A percentile compares a stretch with the other conserved stretches of the same genome.
phyloP scores from a whole-genome alignment of 1,140 invertebrate species.

The Caenorhabditis briggsae region DNA sequence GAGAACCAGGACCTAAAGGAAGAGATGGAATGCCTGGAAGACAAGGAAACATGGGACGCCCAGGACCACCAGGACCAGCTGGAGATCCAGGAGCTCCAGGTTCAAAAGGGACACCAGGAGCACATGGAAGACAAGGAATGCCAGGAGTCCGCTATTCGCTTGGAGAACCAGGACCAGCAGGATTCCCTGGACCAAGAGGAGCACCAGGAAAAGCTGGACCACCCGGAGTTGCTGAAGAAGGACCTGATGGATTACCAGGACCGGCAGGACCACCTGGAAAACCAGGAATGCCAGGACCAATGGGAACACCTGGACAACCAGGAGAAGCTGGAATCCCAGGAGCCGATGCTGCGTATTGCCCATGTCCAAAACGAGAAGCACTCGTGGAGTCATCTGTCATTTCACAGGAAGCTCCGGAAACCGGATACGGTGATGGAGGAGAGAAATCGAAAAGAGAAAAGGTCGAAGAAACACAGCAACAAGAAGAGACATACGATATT shows the following conservation, averaged over 20 bases:
- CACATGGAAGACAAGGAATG: slow-evolving; percentile 50
- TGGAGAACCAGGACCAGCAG: slow-evolving; percentile 43
- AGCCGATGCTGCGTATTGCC: slow-evolving; percentile 48
- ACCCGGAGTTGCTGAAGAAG: slow-evolving; percentile 60
- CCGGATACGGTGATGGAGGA: slow-evolving; percentile 37
- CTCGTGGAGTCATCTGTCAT: slow-evolving; percentile 35
- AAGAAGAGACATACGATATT: slow-evolving; percentile 26
- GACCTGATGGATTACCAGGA: slow-evolving; percentile 63
- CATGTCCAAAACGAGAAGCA: slow-evolving; percentile 27
- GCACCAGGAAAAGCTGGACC: slow-evolving; percentile 54
- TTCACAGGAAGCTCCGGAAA: slow-evolving; percentile 31
- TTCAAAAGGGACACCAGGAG: slow-evolving; percentile 35
- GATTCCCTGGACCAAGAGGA: slow-evolving; percentile 57
- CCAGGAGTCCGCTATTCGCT: slow-evolving; percentile 54
- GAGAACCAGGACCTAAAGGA: slow-evolving; percentile 39
- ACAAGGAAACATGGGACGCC: slow-evolving; percentile 37
- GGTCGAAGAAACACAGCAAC: neutral
- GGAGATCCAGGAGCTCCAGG: slow-evolving; percentile 57
- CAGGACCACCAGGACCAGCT: slow-evolving; percentile 54
- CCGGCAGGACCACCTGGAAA: slow-evolving; percentile 60
- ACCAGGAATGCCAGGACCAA: slow-evolving; percentile 55
- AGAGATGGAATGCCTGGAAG: slow-evolving; percentile 50
- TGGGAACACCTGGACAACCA: slow-evolving; percentile 52
- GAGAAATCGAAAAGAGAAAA: slow-evolving; percentile 47
- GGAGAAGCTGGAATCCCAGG: slow-evolving; percentile 46